These are phyloP conservation scores for Scarus forsteni DNA, from an alignment of 2,797 vertebrate genomes.

Conservation along the genomic window DNA sequence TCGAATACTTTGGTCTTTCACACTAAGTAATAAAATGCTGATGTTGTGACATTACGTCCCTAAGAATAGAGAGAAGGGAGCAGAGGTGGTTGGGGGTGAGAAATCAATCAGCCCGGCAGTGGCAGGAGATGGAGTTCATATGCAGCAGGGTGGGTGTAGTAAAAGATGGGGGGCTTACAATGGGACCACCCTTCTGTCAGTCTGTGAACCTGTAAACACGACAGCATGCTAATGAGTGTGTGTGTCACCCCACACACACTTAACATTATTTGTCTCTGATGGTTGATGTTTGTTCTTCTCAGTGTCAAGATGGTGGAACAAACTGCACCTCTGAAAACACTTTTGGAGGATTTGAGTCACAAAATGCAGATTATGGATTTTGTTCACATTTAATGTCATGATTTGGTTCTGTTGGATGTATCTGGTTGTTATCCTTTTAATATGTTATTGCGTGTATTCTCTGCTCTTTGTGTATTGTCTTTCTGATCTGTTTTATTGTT, in stretches of 20 bases:
- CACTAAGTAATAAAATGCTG: constrained; percentile 47
- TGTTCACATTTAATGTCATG: no score
- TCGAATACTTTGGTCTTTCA: constrained; percentile 50
- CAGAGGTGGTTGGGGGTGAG: constrained; percentile 16
- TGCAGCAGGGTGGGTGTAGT: constrained; percentile 56
- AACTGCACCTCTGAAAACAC: neutral
- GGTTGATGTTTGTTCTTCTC: constrained; percentile 22
- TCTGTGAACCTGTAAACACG: constrained; percentile 51
- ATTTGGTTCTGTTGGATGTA: no score
- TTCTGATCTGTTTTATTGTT: no score
- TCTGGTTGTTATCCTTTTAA: no score
- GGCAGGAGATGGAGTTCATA: constrained; percentile 59
- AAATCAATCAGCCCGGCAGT: constrained; percentile 56
- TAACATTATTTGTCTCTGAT: constrained; percentile 26
- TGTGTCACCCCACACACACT: constrained; percentile 19
- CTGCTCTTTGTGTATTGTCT: no score
- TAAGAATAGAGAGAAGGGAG: constrained; percentile 65
- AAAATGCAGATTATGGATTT: no score
- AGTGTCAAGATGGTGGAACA: neutral
- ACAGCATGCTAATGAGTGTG: constrained; percentile 41
- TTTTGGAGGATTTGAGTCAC: neutral
- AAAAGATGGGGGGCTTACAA: constrained; percentile 45
- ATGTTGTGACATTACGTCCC: constrained; percentile 68
- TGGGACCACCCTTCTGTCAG: constrained; percentile 52
- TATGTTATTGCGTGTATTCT: no score